Evolutionary conservation across 2,113 vertebrate species (phyloP).

Genomic region (Gopherus evgoodei): DNA sequence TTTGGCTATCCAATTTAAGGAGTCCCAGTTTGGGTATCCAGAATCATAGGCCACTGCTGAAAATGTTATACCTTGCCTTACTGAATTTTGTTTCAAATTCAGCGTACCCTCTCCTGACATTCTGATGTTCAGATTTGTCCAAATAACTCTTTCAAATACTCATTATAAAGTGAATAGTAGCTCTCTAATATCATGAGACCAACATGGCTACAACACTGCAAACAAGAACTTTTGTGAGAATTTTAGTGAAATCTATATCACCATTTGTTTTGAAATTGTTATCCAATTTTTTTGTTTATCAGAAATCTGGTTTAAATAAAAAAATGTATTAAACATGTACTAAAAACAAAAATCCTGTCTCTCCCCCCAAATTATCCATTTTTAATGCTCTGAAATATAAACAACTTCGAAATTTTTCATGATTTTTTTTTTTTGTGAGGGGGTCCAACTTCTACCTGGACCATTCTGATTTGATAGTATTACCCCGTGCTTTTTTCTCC

Average conservation of each 20-base stretch:
- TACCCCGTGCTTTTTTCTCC: neutral
- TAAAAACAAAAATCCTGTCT: neutral
- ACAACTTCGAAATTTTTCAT: neutral
- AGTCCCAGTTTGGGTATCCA: too few species aligned
- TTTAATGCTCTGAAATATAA: neutral
- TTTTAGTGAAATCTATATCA: neutral
- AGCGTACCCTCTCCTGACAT: neutral
- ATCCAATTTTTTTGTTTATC: neutral
- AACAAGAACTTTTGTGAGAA: neutral
- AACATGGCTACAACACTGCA: neutral
- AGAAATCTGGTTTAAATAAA: neutral
- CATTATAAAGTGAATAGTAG: neutral
- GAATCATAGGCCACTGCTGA: neutral
- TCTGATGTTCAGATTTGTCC: rapidly evolving
- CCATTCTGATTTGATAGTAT: neutral
- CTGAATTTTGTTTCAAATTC: neutral
- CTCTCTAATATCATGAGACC: neutral
- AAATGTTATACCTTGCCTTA: neutral
- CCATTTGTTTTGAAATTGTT: neutral
- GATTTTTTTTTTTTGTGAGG: neutral
- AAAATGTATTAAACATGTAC: neutral
- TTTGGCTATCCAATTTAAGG: neutral
- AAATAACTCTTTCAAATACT: neutral
- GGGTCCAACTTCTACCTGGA: neutral
- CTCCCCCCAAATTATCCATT: neutral